Percentiles rank a stretch among this genome's conserved stretches.
Conservation (phyloP, 2,888 invertebrate genomes). For the Melolontha melolontha region DNA sequence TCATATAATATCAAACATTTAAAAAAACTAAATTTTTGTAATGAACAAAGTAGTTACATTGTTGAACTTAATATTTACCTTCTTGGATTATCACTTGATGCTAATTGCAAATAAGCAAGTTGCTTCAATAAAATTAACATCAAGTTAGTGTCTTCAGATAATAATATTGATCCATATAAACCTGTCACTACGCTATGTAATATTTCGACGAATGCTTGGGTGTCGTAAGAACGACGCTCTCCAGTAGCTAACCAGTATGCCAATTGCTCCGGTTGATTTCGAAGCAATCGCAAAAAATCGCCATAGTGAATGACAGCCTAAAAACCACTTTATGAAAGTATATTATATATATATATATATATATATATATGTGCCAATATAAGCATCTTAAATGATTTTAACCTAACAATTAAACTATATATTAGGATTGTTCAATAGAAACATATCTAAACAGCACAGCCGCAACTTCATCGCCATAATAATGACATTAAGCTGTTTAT, state of each 20-base stretch:
- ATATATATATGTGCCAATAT: conserved; percentile 50
- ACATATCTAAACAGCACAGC: no score
- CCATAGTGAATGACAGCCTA: conserved; percentile 49
- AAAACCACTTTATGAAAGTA: conserved; percentile 1
- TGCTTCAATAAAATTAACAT: conserved; percentile 75
- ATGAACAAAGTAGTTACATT: no score
- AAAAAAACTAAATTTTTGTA: no score
- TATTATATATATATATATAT: conserved; percentile 51
- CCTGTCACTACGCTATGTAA: conserved; percentile 73
- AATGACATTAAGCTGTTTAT: no score
- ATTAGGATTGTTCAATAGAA: no score
- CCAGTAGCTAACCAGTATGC: conserved; percentile 77
- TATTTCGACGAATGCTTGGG: conserved; percentile 58
- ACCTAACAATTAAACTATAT: no score
- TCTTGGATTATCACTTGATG: conserved; percentile 76
- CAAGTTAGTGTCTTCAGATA: conserved; percentile 80
- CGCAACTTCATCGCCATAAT: no score
- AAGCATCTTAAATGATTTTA: no score
- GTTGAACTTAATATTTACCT: conserved; percentile 56
- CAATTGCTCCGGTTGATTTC: conserved; percentile 77
- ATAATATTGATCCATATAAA: conserved; percentile 79
- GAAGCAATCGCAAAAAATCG: conserved; percentile 73
- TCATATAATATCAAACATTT: no score
- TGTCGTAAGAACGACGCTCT: conserved; percentile 68
- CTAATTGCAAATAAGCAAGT: conserved; percentile 79